Evolutionary conservation across 2,797 vertebrate genomes (phyloP).

Genomic region (Pterois miles): DNA sequence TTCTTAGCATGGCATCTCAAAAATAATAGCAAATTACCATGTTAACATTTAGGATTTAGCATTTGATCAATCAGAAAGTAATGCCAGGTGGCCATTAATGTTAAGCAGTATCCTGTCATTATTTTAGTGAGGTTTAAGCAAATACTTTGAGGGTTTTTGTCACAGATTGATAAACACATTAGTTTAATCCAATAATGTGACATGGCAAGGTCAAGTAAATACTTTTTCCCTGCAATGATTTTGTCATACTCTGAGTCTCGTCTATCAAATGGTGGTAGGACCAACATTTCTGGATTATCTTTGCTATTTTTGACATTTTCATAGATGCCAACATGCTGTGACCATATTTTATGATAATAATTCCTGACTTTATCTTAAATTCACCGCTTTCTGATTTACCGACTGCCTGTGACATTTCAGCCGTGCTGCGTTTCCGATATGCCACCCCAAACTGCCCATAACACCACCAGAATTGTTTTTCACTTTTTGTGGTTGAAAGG

Average conservation of each 20-base stretch:
- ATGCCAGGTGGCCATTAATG: neutral
- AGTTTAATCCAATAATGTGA: neutral
- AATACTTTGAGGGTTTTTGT: neutral
- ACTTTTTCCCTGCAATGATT: neutral
- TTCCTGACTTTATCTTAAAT: neutral
- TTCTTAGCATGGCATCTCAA: neutral
- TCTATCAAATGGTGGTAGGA: neutral
- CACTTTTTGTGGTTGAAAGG: constrained; percentile 8
- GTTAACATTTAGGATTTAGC: neutral
- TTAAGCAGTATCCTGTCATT: neutral
- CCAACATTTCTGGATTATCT: neutral
- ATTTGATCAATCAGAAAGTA: neutral
- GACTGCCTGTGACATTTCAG: neutral
- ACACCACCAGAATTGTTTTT: constrained; percentile 5
- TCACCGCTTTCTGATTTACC: neutral
- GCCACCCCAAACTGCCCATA: neutral
- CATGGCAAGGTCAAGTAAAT: neutral
- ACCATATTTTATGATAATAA: neutral
- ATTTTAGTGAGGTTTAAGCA: neutral
- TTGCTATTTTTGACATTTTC: neutral
- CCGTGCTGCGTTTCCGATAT: neutral
- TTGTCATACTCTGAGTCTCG: neutral
- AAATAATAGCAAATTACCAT: neutral
- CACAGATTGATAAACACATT: neutral
- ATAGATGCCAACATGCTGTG: neutral